Evolutionary conservation across 2,113 vertebrate genomes (phyloP), one percentile per base, ranked within the genome.

Genomic region (Myrmophylax atrothorax): DNA sequence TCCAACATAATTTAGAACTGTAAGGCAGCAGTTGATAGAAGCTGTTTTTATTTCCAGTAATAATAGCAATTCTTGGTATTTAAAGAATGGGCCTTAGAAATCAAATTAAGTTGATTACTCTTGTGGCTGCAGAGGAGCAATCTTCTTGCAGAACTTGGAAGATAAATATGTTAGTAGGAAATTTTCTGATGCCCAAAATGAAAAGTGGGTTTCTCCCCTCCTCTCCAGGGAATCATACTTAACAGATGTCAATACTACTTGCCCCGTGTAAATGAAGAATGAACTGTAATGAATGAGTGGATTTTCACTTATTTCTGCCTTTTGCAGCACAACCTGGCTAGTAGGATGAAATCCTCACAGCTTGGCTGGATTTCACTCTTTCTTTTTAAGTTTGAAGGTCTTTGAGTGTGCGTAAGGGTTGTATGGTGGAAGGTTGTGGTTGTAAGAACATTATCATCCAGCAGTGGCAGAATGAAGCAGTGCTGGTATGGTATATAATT

Each of bases 171-270:
- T 44, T 14, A 24, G 25, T 46, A 35, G 33, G 47, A 84, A 33
- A 59, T 62, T 40, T 67, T 62, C 63, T 66, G 29, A 13, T 77
- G 44, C 9, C 35, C 40, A 44, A 60, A 90, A 60, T 80, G 50
- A 55, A 64, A 76, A 80, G 37, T 0, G 5, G 69, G 8, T 5
- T 62, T 55, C 31, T 8, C 4, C 23, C 1, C 6, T 14, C 1
- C 23, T 9, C 22, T 18, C 18, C 4, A 4, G 25, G 19, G 68
- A 73, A 29, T 79, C 1, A 24, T 31, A 24, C 22, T 70, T 82
- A 46, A 23, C 31, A 29, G 53, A 73, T 44, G 9, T 29, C 66
- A 31, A 42, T 83, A 29, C 7, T 60, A 17, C 12, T 84, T 90
- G 52, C 8, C 25, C 8, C 46, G 5, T 66, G 46, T 85, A 73